Percentiles rank a stretch among this genome's conserved stretches.
Conservation (phyloP, 2,797 vertebrate species). For the Podarcis lilfordi region DNA sequence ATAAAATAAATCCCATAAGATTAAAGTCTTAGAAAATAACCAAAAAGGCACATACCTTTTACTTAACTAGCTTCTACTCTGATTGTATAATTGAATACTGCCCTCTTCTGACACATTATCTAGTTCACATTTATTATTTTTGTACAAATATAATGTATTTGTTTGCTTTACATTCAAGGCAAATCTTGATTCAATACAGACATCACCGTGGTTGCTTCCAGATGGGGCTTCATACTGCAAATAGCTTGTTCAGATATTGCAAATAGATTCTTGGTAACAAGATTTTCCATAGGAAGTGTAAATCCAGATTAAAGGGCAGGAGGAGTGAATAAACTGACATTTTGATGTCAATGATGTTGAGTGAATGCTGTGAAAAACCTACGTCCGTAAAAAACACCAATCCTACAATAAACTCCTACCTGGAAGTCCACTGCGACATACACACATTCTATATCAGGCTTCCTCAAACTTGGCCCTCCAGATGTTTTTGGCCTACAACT, state of each 20-base stretch:
- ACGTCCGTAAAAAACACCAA: not conserved
- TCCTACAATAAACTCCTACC: too few relatives aligned
- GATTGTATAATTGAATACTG: constrained; percentile 51
- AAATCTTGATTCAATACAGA: not conserved
- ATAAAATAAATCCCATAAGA: not conserved
- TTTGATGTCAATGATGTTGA: too few relatives aligned
- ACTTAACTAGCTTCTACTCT: not conserved
- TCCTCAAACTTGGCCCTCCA: too few relatives aligned
- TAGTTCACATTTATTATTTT: not conserved
- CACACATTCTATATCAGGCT: not conserved
- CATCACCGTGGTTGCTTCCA: not conserved
- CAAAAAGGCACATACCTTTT: not conserved
- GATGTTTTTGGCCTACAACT: too few relatives aligned
- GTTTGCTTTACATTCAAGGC: not conserved
- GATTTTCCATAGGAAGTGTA: too few relatives aligned
- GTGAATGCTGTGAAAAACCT: too few relatives aligned
- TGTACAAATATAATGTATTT: not conserved
- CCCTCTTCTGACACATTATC: constrained; percentile 61
- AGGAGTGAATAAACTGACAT: too few relatives aligned
- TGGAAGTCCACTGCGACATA: too few relatives aligned
- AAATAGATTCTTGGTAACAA: not conserved
- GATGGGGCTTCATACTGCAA: not conserved
- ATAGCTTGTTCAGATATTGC: not conserved
- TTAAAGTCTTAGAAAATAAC: not conserved
- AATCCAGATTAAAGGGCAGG: too few relatives aligned